Percentiles rank a stretch among this genome's conserved stretches.
Conservation (phyloP, 2,888 invertebrate genomes). For the Dynastes hyllus region DNA sequence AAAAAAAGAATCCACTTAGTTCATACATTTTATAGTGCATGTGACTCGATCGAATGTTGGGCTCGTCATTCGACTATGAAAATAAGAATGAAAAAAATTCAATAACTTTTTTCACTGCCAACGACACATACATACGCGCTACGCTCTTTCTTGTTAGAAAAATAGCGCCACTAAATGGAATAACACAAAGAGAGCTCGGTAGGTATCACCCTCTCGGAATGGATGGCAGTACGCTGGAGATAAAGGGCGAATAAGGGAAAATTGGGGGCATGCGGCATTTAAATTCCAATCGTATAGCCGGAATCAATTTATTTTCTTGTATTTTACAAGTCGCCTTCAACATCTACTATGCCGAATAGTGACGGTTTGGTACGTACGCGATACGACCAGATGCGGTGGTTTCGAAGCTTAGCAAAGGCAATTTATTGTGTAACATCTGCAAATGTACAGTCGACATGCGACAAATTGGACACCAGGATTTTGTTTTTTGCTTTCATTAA, state of each 20-base stretch:
- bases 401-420: background rate
- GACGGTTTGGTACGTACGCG: background rate
- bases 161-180: slow-evolving; percentile 36
- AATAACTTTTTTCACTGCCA: slow-evolving; percentile 17
- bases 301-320: slow-evolving; percentile 42
- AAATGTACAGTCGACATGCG: background rate
- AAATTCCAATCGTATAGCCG: slow-evolving; percentile 38
- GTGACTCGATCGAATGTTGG: background rate
- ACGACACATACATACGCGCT: background rate
- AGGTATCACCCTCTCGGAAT: slow-evolving; percentile 29
- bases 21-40: slow-evolving; percentile 25
- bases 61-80: slow-evolving; percentile 22
- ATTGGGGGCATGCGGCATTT: slow-evolving; percentile 33
- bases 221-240: slow-evolving; percentile 9
- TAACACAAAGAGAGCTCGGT: slow-evolving; percentile 17
- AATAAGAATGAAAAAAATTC: slow-evolving; percentile 34
- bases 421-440: background rate
- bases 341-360: slow-evolving; percentile 8
- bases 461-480: background rate
- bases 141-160: slow-evolving; percentile 34
- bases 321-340: slow-evolving; percentile 27
- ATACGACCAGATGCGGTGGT: background rate
- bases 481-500: too few species aligned
- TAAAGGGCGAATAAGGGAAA: slow-evolving; percentile 6
- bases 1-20: slow-evolving; percentile 26